Evolutionary conservation across 2,888 invertebrate species (phyloP).

Genomic region (Drosophila parthenogenetica): DNA sequence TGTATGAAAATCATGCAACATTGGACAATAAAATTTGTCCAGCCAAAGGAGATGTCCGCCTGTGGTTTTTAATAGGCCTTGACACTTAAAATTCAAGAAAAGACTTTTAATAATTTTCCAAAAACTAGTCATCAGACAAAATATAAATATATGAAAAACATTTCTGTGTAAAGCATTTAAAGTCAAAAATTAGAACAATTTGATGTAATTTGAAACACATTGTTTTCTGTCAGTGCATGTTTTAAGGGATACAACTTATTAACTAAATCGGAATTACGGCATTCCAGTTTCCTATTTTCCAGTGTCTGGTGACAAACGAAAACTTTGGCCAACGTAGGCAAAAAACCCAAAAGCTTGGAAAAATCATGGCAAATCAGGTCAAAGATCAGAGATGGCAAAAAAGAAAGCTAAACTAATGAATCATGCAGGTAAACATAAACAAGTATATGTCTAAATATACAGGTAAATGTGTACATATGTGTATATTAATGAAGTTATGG

Average conservation of each 20-base stretch:
- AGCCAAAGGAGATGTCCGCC: too few species aligned
- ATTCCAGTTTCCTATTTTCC: constrained; percentile 5
- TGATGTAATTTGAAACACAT: background rate
- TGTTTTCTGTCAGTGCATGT: background rate
- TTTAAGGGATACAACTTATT: constrained; percentile 1
- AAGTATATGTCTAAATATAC: too few species aligned
- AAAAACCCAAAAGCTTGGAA: background rate
- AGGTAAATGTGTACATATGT: background rate
- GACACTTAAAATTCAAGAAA: too few species aligned
- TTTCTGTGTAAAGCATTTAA: too few species aligned
- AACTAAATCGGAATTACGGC: background rate
- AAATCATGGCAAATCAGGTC: constrained; percentile 14
- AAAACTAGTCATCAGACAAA: too few species aligned
- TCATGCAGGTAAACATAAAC: constrained; percentile 2
- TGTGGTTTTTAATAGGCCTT: too few species aligned
- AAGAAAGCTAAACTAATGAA: constrained; percentile 13
- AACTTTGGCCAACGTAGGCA: background rate
- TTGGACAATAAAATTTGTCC: too few species aligned
- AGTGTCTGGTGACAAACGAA: background rate
- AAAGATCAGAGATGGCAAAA: constrained; percentile 18
- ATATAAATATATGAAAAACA: too few species aligned
- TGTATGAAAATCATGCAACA: too few species aligned
- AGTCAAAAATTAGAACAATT: too few species aligned
- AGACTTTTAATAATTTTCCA: too few species aligned
- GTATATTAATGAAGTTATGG: constrained; percentile 8